A percentile compares a stretch with the other conserved stretches of the same genome.
Evolutionary conservation across 2,113 vertebrate species (phyloP).

Genomic region (Cavia porcellus): DNA sequence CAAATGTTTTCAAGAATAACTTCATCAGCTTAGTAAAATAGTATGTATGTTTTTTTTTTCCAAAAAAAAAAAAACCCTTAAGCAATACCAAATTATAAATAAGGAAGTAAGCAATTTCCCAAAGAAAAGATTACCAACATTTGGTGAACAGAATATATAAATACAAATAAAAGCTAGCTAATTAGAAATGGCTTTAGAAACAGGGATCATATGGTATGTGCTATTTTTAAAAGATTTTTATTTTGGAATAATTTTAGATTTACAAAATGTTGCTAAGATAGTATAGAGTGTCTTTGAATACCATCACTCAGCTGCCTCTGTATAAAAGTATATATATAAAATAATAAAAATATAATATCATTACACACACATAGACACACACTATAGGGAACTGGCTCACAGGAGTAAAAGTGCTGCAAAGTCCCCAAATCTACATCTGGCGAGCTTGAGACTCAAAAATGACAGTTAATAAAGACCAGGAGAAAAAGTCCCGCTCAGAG

Average conservation of each 20-base stretch:
- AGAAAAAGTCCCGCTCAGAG: neutral
- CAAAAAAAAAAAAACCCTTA: neutral
- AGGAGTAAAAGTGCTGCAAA: neutral
- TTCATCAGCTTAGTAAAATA: conserved; percentile 36
- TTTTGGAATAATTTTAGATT: conserved; percentile 63
- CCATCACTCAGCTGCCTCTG: neutral
- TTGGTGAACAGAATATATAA: conserved; percentile 45
- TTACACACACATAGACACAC: neutral
- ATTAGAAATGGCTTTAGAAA: conserved; percentile 53
- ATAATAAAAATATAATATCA: neutral
- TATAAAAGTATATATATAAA: neutral
- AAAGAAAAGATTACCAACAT: conserved; percentile 47
- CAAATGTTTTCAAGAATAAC: conserved; percentile 6
- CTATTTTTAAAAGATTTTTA: conserved; percentile 21
- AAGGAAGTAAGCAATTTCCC: conserved; percentile 55
- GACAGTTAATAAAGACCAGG: neutral
- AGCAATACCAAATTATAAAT: neutral
- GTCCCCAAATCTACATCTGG: neutral
- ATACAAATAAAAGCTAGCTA: conserved; percentile 51
- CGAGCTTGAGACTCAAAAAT: neutral
- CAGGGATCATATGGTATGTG: neutral
- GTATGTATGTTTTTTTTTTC: neutral
- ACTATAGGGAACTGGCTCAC: neutral
- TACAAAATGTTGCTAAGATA: conserved; percentile 24
- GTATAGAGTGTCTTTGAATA: neutral